These are phyloP conservation scores for Chaetodon trifascialis DNA, from an alignment of 2,113 vertebrate genomes.

Conservation along the genomic window DNA sequence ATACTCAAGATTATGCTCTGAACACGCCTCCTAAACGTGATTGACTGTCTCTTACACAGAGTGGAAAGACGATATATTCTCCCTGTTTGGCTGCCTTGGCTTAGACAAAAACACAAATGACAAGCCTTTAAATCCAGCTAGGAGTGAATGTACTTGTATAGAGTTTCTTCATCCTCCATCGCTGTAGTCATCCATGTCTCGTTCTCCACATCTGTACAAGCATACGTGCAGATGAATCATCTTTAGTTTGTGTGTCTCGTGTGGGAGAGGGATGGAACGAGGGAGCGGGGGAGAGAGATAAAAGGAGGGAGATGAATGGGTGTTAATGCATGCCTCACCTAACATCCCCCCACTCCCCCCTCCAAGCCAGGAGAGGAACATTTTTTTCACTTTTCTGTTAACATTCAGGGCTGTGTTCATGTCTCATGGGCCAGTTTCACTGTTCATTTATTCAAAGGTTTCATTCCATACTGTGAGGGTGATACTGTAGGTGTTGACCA, in stretches of 20 bases:
- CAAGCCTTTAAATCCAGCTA: slow-evolving; percentile 6
- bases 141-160: slow-evolving; percentile 23
- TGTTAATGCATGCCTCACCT: slow-evolving; percentile 70
- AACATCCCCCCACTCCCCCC: slow-evolving; percentile 61
- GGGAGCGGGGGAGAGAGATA: slow-evolving; percentile 45
- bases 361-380: slow-evolving; percentile 46
- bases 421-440: slow-evolving; percentile 42
- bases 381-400: slow-evolving; percentile 63
- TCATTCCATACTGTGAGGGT: slow-evolving; percentile 6
- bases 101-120: slow-evolving; percentile 11
- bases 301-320: slow-evolving; percentile 69
- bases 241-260: slow-evolving; percentile 11
- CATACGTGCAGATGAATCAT: slow-evolving; percentile 47
- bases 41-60: slow-evolving; percentile 22
- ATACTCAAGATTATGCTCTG: not conserved
- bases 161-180: slow-evolving; percentile 33
- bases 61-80: not conserved
- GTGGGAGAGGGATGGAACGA: slow-evolving; percentile 30
- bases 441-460: slow-evolving; percentile 39
- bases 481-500: slow-evolving; percentile 1
- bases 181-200: not conserved
- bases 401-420: slow-evolving; percentile 44
- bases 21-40: slow-evolving; percentile 23
- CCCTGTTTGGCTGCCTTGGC: slow-evolving; percentile 1
- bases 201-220: slow-evolving; percentile 39